These are phyloP conservation scores for Ceratothoa steindachneri DNA, from an alignment of 2,888 invertebrate genomes.

Conservation along the genomic window DNA sequence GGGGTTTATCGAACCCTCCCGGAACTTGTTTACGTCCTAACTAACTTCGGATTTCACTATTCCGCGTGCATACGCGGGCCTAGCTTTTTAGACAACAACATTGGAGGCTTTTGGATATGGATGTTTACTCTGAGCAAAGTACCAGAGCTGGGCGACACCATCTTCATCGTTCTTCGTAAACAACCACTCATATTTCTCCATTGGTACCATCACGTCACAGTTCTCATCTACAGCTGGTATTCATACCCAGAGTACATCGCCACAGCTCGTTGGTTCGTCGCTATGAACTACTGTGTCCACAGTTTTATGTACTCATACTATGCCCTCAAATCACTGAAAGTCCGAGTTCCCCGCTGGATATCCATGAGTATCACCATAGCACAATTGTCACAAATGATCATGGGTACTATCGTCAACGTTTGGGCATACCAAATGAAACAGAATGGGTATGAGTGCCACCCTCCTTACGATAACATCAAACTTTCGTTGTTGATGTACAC, in stretches of 20 bases:
- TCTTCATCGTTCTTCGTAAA: slow-evolving; percentile 82
- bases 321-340: slow-evolving; percentile 77
- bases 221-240: slow-evolving; percentile 88
- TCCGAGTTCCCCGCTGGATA: slow-evolving; percentile 72
- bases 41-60: slow-evolving; percentile 86
- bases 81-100: slow-evolving; percentile 81
- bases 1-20: slow-evolving; percentile 81
- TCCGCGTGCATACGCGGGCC: slow-evolving; percentile 87
- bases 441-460: slow-evolving; percentile 72
- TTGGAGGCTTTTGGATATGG: slow-evolving; percentile 95
- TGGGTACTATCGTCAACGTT: slow-evolving; percentile 85
- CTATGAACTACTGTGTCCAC: slow-evolving; percentile 90
- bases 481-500: slow-evolving; percentile 90
- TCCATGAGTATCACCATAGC: slow-evolving; percentile 86
- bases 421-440: slow-evolving; percentile 70
- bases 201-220: slow-evolving; percentile 96
- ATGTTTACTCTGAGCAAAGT: slow-evolving; percentile 95
- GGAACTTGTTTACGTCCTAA: slow-evolving; percentile 81
- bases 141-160: slow-evolving; percentile 91
- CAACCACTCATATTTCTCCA: slow-evolving; percentile 90
- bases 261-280: slow-evolving; percentile 76
- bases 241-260: slow-evolving; percentile 64
- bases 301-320: slow-evolving; percentile 89
- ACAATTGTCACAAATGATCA: slow-evolving; percentile 88
- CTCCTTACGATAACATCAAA: slow-evolving; percentile 77